Base-by-base conservation (phyloP, 2,797 vertebrate species). In the Myotis vivesi region DNA sequence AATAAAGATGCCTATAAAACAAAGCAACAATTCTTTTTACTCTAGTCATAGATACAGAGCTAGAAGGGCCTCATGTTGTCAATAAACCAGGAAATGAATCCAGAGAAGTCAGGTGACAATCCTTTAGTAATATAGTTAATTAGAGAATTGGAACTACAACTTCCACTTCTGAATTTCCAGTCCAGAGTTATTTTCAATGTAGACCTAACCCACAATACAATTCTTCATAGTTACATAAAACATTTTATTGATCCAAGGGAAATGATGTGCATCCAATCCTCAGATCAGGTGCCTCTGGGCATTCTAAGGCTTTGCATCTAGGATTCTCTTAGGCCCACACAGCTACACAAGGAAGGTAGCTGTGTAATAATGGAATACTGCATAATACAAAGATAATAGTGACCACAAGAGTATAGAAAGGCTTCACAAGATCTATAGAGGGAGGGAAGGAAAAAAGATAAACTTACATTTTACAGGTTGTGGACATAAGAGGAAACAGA, bases 71-170 rank as follows among this genome's bases (percentile, higher is more conserved):
- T 49, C 72, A 53, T 6, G 62, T 1, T 71, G 75, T 80, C 53
- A 87, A 87, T 28, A 38, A 87, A 80, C 33, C 7, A 86, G 76
- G 28, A 95, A 91, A 87, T 19, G 19, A 92, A 81, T 38, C 23
- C 33, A 88, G 30, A 44, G 46, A 81, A 25, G n/a, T 53, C 25
- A 17, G 0, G 1, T 36, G 64, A 83, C 16, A 44, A 66, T 57
- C 16, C 20, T 46, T 30, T 9, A 76, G 10, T 55, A 85, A 83
- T n/a, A 89, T 3, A 80, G 23, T 28, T 49, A 62, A 38, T 57
- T 73, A 28, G 19, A 41, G 11, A 93, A 81, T 1, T 53, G 8
- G n/a, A 88, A 91, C 30, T 72, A 15, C 6, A 86, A 82, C 25
- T 41, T 87, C 10, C 19, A 53, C 19, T 68, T 91, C 69, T 69